Evolutionary conservation across 2,113 vertebrate species (phyloP), one percentile per base, ranked within the genome.

Genomic region (Nyctereutes procyonoides): DNA sequence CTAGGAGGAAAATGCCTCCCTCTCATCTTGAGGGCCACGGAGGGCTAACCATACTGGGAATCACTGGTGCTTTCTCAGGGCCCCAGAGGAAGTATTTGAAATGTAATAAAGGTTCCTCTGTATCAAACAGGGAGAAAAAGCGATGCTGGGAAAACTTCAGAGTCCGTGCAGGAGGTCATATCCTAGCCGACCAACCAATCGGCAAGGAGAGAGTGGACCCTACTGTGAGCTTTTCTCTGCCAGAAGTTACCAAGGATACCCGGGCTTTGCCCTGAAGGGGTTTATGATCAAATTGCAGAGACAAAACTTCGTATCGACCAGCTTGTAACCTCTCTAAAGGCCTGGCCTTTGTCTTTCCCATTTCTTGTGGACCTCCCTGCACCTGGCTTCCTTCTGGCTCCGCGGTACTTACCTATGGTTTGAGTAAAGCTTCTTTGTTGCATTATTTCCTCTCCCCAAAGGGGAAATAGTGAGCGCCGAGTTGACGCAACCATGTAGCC

Each of bases 161-260:
- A 96, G 48, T 55, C 93, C 71, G 63, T 32, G 26, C 13, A 13
- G 56, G 79, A 93, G 83, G 80, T 94, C 79, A 71, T 87, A 35
- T 48, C 76, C 82, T 76, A 76, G 55, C 77, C 71, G 79, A 79
- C n/a, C 77, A 88, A 56, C 55, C 90, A 81, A 26, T 60, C 56
- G 80, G 84, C n/a, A n/a, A 38, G 48, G 32, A 77, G 26, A 71
- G 55, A 73, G 28, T n/a, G 67, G 69, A 32, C 32, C 65, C 58
- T 77, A 16, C 69, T 24, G 38, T 58, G 95, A 96, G 43, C 74
- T 63, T 67, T 58, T 58, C 60, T 24, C 8, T 16, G 79, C 56
- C 83, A 8, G 28, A 91, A 98, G n/a, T 89, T 93, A 86, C 81
- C 77, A 93, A 95, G 86, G 92, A 76, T 80, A 93, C 77, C 10